These are phyloP conservation scores for Agonopterix alstromeriana DNA, from an alignment of 2,888 invertebrate genomes.

Conservation along the genomic window DNA sequence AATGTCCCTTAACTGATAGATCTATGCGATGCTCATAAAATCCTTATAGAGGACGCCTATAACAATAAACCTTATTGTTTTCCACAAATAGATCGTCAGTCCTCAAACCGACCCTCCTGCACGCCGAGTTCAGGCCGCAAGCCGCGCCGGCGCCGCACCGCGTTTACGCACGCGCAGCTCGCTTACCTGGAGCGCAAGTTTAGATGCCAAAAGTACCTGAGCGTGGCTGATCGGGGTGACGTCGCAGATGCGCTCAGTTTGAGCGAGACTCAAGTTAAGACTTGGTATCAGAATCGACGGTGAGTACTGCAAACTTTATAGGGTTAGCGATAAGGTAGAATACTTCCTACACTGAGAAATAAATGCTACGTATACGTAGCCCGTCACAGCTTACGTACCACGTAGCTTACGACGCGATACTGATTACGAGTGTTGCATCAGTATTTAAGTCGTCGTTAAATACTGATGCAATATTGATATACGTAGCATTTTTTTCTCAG, in stretches of 20 bases:
- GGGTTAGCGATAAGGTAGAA: no score
- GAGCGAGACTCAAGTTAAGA: conserved; percentile 96
- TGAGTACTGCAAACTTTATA: conserved; percentile 35
- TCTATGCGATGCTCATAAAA: no score
- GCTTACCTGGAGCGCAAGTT: conserved; percentile 95
- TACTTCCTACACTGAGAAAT: no score
- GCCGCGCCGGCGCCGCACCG: conserved; percentile 89
- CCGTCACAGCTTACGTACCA: no score
- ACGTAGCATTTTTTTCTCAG: no score
- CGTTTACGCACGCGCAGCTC: conserved; percentile 95
- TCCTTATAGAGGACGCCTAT: no score
- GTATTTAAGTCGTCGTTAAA: no score
- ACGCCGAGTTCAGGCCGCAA: conserved; percentile 79
- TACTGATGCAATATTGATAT: no score
- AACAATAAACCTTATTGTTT: no score
- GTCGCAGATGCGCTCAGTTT: conserved; percentile 93
- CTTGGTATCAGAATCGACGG: conserved; percentile 96
- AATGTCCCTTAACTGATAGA: neutral
- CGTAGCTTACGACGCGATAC: no score
- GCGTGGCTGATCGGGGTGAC: conserved; percentile 94
- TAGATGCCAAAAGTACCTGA: conserved; percentile 94
- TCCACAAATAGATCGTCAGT: conserved; percentile 36
- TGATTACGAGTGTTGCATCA: no score
- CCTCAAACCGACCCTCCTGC: conserved; percentile 23
- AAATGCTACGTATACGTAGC: no score